These are phyloP conservation scores for Cyprinus carpio DNA, from an alignment of 2,113 vertebrate genomes.

Conservation along the genomic window DNA sequence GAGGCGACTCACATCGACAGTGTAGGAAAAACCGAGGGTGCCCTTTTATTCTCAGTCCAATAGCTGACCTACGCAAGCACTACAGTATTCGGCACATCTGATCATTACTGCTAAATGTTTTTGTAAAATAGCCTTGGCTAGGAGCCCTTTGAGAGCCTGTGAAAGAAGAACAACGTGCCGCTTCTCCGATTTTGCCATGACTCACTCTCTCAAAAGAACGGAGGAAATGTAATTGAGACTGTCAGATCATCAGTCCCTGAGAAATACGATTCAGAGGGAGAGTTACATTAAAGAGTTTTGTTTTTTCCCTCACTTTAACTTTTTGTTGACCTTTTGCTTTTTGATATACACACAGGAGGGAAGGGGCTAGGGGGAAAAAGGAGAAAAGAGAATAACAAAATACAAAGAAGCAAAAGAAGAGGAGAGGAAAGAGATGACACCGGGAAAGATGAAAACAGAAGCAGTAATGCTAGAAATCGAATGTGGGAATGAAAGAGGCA, in stretches of 20 bases:
- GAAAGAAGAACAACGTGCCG: background rate
- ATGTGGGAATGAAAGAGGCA: background rate
- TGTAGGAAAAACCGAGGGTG: background rate
- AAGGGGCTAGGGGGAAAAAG: background rate
- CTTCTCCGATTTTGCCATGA: constrained; percentile 26
- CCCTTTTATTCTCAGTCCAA: constrained; percentile 23
- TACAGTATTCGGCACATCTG: background rate
- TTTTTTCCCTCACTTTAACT: constrained; percentile 38
- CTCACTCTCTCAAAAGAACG: constrained; percentile 34
- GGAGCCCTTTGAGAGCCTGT: constrained; percentile 30
- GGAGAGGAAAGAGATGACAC: constrained; percentile 2
- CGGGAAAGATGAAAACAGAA: background rate
- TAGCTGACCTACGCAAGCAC: background rate
- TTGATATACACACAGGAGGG: constrained; percentile 6
- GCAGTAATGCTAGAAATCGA: background rate
- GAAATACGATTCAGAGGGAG: constrained; percentile 37
- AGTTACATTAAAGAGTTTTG: constrained; percentile 28
- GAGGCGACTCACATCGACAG: background rate
- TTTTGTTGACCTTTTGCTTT: constrained; percentile 31
- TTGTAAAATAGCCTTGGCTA: background rate
- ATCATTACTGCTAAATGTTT: constrained; percentile 19
- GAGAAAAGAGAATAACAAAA: constrained; percentile 1
- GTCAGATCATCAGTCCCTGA: constrained; percentile 35
- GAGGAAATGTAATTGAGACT: constrained; percentile 34
- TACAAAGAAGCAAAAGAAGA: background rate